Conservation (phyloP, 2,797 vertebrate species). For the Cetoscarus ocellatus region DNA sequence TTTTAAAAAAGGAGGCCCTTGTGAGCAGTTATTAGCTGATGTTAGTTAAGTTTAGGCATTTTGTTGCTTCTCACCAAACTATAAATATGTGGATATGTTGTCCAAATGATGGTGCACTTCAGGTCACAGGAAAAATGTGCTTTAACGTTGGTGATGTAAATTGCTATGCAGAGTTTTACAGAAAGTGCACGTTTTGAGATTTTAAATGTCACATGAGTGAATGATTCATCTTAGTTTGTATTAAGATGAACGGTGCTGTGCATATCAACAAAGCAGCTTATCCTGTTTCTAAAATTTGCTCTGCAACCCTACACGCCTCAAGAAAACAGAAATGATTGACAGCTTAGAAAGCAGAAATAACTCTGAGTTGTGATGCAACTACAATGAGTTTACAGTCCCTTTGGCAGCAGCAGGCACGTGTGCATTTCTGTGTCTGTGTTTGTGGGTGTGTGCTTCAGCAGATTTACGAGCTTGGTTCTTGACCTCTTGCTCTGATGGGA, state of each 20-base stretch:
- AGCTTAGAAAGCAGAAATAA: no score
- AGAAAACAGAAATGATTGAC: no score
- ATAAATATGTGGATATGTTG: no score
- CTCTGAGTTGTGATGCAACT: no score
- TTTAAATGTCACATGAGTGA: background rate
- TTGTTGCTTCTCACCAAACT: no score
- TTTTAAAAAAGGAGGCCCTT: no score
- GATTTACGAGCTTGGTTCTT: slow-evolving; percentile 14
- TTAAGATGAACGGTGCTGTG: background rate
- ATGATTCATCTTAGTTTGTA: background rate
- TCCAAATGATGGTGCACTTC: no score
- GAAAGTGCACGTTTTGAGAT: background rate
- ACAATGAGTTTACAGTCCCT: slow-evolving; percentile 1
- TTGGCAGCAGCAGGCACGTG: slow-evolving; percentile 24
- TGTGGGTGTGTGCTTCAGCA: slow-evolving; percentile 29
- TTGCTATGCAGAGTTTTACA: background rate
- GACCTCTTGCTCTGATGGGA: background rate
- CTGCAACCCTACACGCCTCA: background rate
- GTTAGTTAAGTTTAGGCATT: no score
- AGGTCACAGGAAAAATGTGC: no score
- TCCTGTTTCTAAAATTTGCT: slow-evolving; percentile 1
- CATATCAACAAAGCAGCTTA: background rate
- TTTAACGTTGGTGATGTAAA: no score
- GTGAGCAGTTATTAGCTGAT: no score
- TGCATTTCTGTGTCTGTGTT: slow-evolving; percentile 15